Evolutionary conservation across 2,888 invertebrate species (phyloP).

Genomic region (Amphipoea oculea): DNA sequence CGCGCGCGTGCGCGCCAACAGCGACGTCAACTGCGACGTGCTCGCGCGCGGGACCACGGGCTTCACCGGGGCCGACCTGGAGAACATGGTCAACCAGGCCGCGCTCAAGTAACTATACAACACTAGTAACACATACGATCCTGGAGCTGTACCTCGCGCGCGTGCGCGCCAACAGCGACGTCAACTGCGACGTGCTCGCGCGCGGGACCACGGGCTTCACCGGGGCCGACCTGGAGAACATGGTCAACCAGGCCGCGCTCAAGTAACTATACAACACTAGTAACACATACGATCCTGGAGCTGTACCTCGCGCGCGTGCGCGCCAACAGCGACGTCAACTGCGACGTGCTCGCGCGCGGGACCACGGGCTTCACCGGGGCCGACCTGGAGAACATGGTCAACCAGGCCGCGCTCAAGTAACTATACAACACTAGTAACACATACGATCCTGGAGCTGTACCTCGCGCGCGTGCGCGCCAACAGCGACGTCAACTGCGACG

Average conservation of each 20-base stretch:
- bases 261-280: slow-evolving; percentile 81
- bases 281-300: too few species aligned
- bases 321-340: slow-evolving; percentile 93
- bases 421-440: neutral
- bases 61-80: slow-evolving; percentile 99
- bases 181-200: slow-evolving; percentile 96
- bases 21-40: slow-evolving; percentile 94
- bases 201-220: slow-evolving; percentile 98
- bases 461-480: slow-evolving; percentile 83
- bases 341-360: slow-evolving; percentile 95
- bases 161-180: slow-evolving; percentile 90
- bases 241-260: slow-evolving; percentile 97
- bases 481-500: slow-evolving; percentile 93
- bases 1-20: slow-evolving; percentile 83
- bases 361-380: slow-evolving; percentile 99
- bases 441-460: too few species aligned
- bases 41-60: slow-evolving; percentile 98
- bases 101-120: slow-evolving; percentile 90
- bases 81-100: slow-evolving; percentile 98
- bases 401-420: slow-evolving; percentile 94
- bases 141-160: too few species aligned
- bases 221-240: slow-evolving; percentile 99
- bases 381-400: slow-evolving; percentile 99
- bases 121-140: too few species aligned
- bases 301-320: too few species aligned